phyloP scores from a whole-genome alignment of 1,140 invertebrate genomes.

The Andricus grossulariae region DNA sequence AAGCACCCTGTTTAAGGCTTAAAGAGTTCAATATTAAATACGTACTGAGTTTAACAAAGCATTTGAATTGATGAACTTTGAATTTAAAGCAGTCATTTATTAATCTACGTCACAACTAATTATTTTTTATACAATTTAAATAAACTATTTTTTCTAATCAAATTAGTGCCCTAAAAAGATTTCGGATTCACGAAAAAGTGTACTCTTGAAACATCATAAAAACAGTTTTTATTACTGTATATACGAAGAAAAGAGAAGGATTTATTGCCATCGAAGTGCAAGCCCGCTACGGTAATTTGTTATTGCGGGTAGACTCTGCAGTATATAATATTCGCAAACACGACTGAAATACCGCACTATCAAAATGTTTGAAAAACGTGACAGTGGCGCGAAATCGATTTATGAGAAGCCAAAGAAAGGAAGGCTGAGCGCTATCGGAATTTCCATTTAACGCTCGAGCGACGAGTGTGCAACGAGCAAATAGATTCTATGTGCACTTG shows the following conservation, averaged over 20 bases:
- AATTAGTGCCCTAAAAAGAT: too few species aligned
- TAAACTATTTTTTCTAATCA: too few species aligned
- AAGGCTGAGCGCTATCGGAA: conserved; percentile 56
- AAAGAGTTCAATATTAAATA: too few species aligned
- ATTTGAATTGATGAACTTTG: too few species aligned
- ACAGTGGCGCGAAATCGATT: conserved; percentile 55
- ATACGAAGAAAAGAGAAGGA: conserved; percentile 25
- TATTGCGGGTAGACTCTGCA: conserved; percentile 21
- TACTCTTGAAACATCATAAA: too few species aligned
- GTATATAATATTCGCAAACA: conserved; percentile 29
- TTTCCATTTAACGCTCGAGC: conserved; percentile 57
- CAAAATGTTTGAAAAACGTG: conserved; percentile 46
- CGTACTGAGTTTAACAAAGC: too few species aligned
- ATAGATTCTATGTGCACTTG: conserved; percentile 46
- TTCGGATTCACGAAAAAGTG: too few species aligned
- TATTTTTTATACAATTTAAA: too few species aligned
- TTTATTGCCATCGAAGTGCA: conserved; percentile 29
- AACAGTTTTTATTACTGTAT: neutral
- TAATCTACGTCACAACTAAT: too few species aligned
- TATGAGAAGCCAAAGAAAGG: conserved; percentile 54
- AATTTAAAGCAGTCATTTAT: too few species aligned
- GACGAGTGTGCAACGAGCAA: conserved; percentile 52
- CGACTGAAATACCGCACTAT: conserved; percentile 30
- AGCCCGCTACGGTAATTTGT: conserved; percentile 27
- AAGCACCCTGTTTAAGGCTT: too few species aligned